Evolutionary conservation across 2,888 invertebrate species (phyloP).

Genomic region (Lasioglossum calceatum): DNA sequence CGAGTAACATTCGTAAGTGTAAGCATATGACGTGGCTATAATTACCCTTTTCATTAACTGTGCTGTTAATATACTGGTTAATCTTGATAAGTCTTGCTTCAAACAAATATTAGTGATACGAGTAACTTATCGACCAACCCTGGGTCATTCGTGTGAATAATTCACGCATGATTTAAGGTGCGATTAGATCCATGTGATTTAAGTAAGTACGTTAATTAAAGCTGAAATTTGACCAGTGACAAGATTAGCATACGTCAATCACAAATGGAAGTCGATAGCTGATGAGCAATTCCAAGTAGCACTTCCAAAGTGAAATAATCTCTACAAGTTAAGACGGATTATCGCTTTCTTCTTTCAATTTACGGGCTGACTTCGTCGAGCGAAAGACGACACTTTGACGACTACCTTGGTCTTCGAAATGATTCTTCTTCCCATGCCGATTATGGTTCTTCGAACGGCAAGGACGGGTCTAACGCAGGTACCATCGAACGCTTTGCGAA

Average conservation of each 20-base stretch:
- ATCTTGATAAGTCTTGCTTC: no score
- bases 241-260: background rate
- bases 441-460: slow-evolving; percentile 59
- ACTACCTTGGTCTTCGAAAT: slow-evolving; percentile 61
- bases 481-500: slow-evolving; percentile 47
- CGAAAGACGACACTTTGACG: slow-evolving; percentile 65
- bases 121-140: background rate
- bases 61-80: no score
- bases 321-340: slow-evolving; percentile 40
- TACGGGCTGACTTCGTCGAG: slow-evolving; percentile 48
- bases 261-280: background rate
- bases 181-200: background rate
- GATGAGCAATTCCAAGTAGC: slow-evolving; percentile 12
- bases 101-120: background rate
- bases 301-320: slow-evolving; percentile 29
- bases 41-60: background rate
- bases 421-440: slow-evolving; percentile 38
- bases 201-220: background rate
- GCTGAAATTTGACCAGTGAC: background rate
- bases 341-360: background rate
- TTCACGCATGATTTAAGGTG: background rate
- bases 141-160: background rate
- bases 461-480: slow-evolving; percentile 57
- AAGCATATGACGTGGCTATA: background rate
- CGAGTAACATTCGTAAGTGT: background rate